Evolutionary conservation across 2,113 vertebrate species (phyloP).

Genomic region (Cepphus grylle): DNA sequence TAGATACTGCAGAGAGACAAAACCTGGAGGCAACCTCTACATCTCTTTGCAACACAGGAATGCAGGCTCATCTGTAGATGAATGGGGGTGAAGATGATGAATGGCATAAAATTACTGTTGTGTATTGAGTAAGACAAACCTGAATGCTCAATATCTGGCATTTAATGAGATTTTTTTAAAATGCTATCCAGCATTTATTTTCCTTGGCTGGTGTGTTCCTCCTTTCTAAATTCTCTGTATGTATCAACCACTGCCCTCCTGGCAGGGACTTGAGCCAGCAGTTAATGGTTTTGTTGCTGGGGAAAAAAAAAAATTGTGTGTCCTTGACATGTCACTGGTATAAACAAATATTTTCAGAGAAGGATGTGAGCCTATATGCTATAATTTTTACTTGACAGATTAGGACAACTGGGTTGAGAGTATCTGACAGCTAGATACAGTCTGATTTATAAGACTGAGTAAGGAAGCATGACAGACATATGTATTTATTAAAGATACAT

Average conservation of each 20-base stretch:
- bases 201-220: not conserved
- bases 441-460: slow-evolving; percentile 50
- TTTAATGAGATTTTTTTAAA: not conserved
- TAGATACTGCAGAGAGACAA: not conserved
- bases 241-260: slow-evolving; percentile 26
- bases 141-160: not conserved
- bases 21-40: not conserved
- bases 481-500: slow-evolving; percentile 50
- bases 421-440: slow-evolving; percentile 40
- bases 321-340: slow-evolving; percentile 58
- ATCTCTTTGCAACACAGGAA: not conserved
- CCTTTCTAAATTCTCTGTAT: not conserved
- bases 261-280: slow-evolving; percentile 32
- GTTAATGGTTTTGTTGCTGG: slow-evolving; percentile 47
- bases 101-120: not conserved
- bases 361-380: slow-evolving; percentile 28
- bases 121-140: not conserved
- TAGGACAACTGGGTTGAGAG: slow-evolving; percentile 39
- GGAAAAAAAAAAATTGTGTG: not conserved
- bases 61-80: not conserved
- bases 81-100: not conserved
- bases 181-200: not conserved
- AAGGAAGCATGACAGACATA: slow-evolving; percentile 58
- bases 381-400: slow-evolving; percentile 57
- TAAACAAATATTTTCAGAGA: slow-evolving; percentile 63